Evolutionary conservation across 2,888 invertebrate genomes (phyloP), one percentile per base, ranked within the genome.

Genomic region (Stratiomys singularior): DNA sequence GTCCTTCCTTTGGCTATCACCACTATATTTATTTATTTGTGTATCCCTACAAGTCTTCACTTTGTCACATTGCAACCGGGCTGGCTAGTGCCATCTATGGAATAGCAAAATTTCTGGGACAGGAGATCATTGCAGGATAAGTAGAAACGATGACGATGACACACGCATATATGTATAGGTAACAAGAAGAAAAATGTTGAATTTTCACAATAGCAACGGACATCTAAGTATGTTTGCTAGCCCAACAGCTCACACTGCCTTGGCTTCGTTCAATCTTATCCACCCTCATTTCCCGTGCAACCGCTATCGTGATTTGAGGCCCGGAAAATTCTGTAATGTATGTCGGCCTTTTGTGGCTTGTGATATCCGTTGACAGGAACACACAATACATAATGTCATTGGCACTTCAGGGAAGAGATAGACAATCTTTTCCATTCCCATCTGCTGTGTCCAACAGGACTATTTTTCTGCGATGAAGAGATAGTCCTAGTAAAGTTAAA

Each of bases 301-400:
- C 18, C 15, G 15, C 52, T 4, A 52, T 52, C 52, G 52, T 18
- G 44, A 44, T 23, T n/a, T 28, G 64, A n/a, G n/a, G 44, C 15
- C 18, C 25, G 5, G 18, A 18, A 47, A 69, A 47, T 23, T 69
- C 47, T 69, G 47, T 69, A 47, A 69, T 69, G 47, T 69, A 47
- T 69, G 69, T 74, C 44, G 44, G 58, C 60, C 60, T 74, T 74
- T 74, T 74, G 74, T 74, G 60, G 74, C 60, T 56, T 74, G n/a
- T 69, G 58, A 74, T 74, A 74, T 74, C 74, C 74, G 74, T 74
- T 60, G 74, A 74, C 58, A 60, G 60, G 37, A 74, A 74, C 74
- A 74, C 74, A 74, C 74, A 74, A 74, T 74, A 74, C 60, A 74
- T 74, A 30, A 58, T 58, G 74, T 74, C 74, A 74, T 74, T 74